Base-by-base conservation (phyloP, 2,888 invertebrate species). In the Pterobdella sp. region DNA sequence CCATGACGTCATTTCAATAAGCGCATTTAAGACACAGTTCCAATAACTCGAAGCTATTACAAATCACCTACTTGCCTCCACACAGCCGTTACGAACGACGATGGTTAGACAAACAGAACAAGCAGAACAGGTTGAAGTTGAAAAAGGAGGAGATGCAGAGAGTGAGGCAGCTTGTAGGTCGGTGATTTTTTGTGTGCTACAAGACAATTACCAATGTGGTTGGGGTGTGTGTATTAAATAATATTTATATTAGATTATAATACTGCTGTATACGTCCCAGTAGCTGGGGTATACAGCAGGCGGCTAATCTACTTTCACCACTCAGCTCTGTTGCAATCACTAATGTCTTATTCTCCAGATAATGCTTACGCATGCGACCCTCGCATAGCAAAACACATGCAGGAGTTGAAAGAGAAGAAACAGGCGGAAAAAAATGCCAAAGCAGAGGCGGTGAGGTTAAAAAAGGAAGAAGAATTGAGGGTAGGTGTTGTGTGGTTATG, bases 101-200 rank as follows among this genome's bases (percentile, higher is more conserved):
- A 76, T 97, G 94, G 91, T 97, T 99, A 81, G 98, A 99, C 82
- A 97, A 95, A 84, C 92, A 94, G 84, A 99, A 99, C 83, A 95
- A 94, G 86, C 90, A 88, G 0, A 93, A 92, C 7, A 86, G 98
- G 67, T 90, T 92, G 49, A 91, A 95, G 81, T 88, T 92, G 81
- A 95, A 96, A 85, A 97, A 97, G 83, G 96, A 97, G 82, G 98
- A 99, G 86, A 93, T 93, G 90, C 87, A 90, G 0, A 86, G 98
- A 78, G 90, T 99, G 78, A 87, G 97, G 22, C 88, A 88, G 66
- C 86, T 98, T 72, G 94, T 99, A 65, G 85, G 84, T 85, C 77
- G 77, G 82, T 77, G 7, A 37, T 14, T 4, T 7, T 14, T 34
- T 35, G 65, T 7, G n/a, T 14, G 60, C 4, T 56, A 26, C n/a